Base-by-base conservation (phyloP, 2,113 vertebrate species). In the Felis chaus region DNA sequence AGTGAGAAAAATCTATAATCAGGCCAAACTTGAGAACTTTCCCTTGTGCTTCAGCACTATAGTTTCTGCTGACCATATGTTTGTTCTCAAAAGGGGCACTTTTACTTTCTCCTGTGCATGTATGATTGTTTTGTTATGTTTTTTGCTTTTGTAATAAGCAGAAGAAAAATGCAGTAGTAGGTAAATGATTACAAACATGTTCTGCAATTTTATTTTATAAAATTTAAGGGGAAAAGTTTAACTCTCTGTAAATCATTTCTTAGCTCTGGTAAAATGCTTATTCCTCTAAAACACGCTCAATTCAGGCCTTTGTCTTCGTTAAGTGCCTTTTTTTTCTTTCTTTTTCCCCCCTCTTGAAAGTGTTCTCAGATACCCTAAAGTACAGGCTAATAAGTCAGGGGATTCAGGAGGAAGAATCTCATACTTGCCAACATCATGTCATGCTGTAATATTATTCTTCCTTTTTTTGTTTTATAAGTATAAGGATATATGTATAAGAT, bases 281-380 rank as follows among this genome's bases (percentile, higher is more conserved):
- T 92, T 97, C 91, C 97, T 98, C 98, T 97, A 97, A 97, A 95
- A 98, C 97, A 98, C 90, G 98, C 98, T 98, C 98, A 98, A 93
- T 99, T 98, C 98, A 98, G 99, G 99, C 98, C 98, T 99, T 98
- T 98, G 98, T 99, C 99, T 99, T 99, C 98, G 98, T 99, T 98
- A 99, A 99, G 99, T 99, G 99, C 99, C 98, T 99, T 99, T 98
- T 98, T 95, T 96, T 97, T 94, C 73, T 97, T 96, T 94, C n/a
- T 65, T 14, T 50, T 97, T 95, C 94, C 89, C 89, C 91, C 95
- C 83, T 66, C 93, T 97, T 97, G 66, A 98, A 98, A 98, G 94
- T 98, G 93, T 98, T 98, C 98, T 99, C 98, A 98, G 98, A 98
- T 98, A 98, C 97, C 96, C 98, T 98, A 86, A 98, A 98, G 92